phyloP scores from a whole-genome alignment of 2,113 vertebrate genomes.

The Petaurus breviceps region DNA sequence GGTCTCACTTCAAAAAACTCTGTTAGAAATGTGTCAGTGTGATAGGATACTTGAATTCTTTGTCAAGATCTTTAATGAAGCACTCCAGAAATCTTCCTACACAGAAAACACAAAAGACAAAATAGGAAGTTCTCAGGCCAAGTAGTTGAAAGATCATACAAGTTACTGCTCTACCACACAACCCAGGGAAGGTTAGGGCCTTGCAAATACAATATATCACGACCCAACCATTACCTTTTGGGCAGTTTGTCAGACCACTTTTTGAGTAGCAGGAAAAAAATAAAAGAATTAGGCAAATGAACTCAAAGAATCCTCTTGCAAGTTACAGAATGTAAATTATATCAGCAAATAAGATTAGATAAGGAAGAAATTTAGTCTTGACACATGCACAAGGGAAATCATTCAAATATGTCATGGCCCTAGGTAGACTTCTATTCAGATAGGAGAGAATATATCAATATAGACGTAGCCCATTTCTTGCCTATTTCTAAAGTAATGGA shows the following conservation, averaged over 20 bases:
- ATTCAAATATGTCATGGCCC: not conserved
- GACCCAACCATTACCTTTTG: not conserved
- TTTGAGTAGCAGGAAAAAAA: not conserved
- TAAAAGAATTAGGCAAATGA: not conserved
- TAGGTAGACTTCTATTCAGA: not conserved
- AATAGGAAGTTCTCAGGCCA: not conserved
- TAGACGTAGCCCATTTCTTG: not conserved
- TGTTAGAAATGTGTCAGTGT: not conserved
- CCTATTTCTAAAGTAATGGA: not conserved
- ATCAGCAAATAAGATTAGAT: not conserved
- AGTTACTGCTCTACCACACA: not conserved
- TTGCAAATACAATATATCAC: not conserved
- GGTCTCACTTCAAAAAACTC: not conserved
- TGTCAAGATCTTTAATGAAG: not conserved
- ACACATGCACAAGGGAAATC: not conserved
- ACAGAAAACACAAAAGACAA: not conserved
- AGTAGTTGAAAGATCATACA: not conserved
- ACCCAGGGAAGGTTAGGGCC: not conserved
- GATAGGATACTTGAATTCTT: not conserved
- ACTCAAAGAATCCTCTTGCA: not conserved
- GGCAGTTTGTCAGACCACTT: not conserved
- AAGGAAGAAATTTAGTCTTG: not conserved
- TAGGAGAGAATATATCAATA: not conserved
- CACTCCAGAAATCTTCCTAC: not conserved
- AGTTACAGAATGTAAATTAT: not conserved